Evolutionary conservation across 1,140 invertebrate species (phyloP).

Genomic region (Conus betulinus): DNA sequence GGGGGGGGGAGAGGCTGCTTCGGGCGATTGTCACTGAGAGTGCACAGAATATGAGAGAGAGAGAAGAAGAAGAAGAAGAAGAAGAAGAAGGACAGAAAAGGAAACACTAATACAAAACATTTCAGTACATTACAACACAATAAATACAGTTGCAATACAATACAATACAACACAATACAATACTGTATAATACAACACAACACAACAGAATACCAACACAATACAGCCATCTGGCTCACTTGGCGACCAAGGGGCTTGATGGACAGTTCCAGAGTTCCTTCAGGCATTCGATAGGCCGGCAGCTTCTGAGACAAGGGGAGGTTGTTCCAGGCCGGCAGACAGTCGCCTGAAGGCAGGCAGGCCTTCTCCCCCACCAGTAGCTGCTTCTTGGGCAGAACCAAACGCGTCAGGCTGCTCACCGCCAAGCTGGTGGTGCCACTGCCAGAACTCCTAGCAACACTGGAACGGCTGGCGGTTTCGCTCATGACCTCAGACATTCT

Average conservation of each 20-base stretch:
- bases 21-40: no score
- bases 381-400: conserved; percentile 16
- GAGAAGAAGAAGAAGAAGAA: no score
- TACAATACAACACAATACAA: no score
- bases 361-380: neutral
- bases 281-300: conserved; percentile 6
- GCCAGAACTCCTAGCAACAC: neutral
- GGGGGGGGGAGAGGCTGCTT: no score
- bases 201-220: no score
- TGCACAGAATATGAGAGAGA: no score
- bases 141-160: no score
- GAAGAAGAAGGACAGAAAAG: no score
- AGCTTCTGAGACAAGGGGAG: conserved; percentile 6
- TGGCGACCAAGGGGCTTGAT: neutral
- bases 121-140: no score
- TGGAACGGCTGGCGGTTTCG: neutral
- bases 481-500: neutral
- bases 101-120: no score
- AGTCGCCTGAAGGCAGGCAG: conserved; percentile 1
- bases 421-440: neutral
- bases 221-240: no score
- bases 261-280: neutral
- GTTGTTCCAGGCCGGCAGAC: conserved; percentile 3
- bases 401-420: neutral
- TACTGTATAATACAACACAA: no score